Conservation (phyloP, 2,888 invertebrate genomes). For the Aporophyla nigra region DNA sequence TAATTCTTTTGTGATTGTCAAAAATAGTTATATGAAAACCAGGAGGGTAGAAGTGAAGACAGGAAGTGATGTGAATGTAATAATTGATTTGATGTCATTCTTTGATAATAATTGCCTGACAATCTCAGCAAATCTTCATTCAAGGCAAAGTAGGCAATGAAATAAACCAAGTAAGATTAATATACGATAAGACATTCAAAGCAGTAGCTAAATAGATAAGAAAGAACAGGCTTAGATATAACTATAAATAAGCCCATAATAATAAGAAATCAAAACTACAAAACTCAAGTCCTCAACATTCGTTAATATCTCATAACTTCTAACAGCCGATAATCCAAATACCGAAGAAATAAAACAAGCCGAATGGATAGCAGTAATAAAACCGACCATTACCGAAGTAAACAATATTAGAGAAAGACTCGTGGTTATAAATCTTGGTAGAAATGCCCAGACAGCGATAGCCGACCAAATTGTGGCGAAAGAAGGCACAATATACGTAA, state of each 20-base stretch:
- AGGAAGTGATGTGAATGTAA: background rate
- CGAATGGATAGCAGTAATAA: slow-evolving; percentile 77
- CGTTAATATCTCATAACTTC: slow-evolving; percentile 74
- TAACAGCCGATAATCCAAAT: slow-evolving; percentile 77
- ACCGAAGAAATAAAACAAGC: slow-evolving; percentile 81
- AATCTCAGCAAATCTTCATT: background rate
- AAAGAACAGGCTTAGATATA: background rate
- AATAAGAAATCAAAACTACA: slow-evolving; percentile 36
- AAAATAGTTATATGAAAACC: background rate
- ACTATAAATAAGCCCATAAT: slow-evolving; percentile 10
- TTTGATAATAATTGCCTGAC: background rate
- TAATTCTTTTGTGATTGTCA: background rate
- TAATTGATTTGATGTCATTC: background rate
- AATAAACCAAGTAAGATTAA: too few relatives aligned
- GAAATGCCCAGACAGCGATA: slow-evolving; percentile 83
- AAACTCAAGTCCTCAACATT: slow-evolving; percentile 41
- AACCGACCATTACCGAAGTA: slow-evolving; percentile 82
- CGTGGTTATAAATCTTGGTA: slow-evolving; percentile 84
- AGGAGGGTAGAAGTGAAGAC: too few relatives aligned
- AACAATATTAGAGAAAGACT: slow-evolving; percentile 88
- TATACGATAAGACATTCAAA: background rate
- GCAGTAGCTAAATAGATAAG: background rate
- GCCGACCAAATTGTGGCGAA: slow-evolving; percentile 84
- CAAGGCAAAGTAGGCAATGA: background rate
- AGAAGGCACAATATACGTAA: slow-evolving; percentile 78